These are phyloP conservation scores for Trinectes maculatus DNA, from an alignment of 2,113 vertebrate species.

Conservation along the genomic window DNA sequence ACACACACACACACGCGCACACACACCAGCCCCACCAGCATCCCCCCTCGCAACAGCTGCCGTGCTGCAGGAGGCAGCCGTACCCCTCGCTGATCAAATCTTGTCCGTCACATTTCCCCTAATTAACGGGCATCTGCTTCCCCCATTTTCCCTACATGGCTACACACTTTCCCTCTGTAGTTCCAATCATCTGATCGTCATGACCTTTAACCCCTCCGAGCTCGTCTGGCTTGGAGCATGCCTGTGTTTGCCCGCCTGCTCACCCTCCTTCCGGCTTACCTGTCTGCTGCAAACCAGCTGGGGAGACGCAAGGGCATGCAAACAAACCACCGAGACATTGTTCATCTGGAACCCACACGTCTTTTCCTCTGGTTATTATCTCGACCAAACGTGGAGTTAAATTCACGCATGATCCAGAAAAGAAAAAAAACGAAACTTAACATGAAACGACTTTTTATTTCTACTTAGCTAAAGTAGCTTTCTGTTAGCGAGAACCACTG, in stretches of 20 bases:
- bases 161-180: constrained; percentile 71
- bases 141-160: constrained; percentile 85
- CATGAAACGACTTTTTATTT: constrained; percentile 25
- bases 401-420: constrained; percentile 16
- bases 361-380: constrained; percentile 26
- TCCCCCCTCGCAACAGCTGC: constrained; percentile 92
- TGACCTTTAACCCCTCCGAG: constrained; percentile 77
- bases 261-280: constrained; percentile 31
- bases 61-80: constrained; percentile 89
- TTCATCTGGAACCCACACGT: constrained; percentile 50
- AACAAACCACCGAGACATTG: constrained; percentile 56
- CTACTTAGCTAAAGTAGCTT: not conserved
- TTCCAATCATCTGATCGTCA: constrained; percentile 74
- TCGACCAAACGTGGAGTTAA: constrained; percentile 24
- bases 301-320: constrained; percentile 48
- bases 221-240: constrained; percentile 24
- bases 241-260: constrained; percentile 28
- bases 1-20: constrained; percentile 26
- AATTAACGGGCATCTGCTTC: constrained; percentile 99
- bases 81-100: constrained; percentile 93
- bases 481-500: constrained; percentile 6
- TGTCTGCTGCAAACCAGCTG: constrained; percentile 44
- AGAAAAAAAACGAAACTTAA: constrained; percentile 19
- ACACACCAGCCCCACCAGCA: constrained; percentile 64
- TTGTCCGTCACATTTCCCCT: constrained; percentile 99